Percentiles rank a stretch among this genome's conserved stretches.
Evolutionary conservation across 2,113 vertebrate genomes (phyloP).

Genomic region (Noturus placidus): DNA sequence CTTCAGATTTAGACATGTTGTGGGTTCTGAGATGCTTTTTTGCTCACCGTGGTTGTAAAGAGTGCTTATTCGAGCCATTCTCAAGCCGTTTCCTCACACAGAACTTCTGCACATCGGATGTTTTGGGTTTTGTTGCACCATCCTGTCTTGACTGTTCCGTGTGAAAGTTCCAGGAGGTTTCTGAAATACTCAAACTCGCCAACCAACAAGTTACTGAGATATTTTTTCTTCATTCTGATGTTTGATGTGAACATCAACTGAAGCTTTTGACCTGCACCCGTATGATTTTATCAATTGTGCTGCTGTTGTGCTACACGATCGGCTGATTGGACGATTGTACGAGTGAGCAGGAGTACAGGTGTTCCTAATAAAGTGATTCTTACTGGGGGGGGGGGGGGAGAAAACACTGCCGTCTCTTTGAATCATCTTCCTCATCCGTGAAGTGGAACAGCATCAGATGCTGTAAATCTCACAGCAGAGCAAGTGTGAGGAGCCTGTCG

Average conservation of each 20-base stretch:
- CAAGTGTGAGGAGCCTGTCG: constrained; percentile 52
- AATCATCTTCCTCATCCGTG: constrained; percentile 48
- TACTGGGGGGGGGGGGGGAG: neutral
- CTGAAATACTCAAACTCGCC: neutral
- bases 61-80: neutral
- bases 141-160: neutral
- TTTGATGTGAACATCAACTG: neutral
- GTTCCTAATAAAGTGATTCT: neutral
- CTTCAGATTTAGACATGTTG: neutral
- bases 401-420: constrained; percentile 45
- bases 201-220: neutral
- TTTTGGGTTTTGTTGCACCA: neutral
- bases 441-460: constrained; percentile 39
- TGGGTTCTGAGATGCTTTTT: neutral
- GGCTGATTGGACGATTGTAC: neutral
- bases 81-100: neutral
- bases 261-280: neutral
- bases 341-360: neutral
- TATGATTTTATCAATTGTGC: neutral
- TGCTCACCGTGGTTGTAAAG: neutral
- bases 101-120: neutral
- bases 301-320: neutral
- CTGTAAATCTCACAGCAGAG: constrained; percentile 52
- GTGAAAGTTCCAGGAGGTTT: no score
- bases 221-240: neutral